These are phyloP conservation scores for Boulengeromyrus knoepffleri DNA, from an alignment of 2,113 vertebrate species.

Conservation along the genomic window DNA sequence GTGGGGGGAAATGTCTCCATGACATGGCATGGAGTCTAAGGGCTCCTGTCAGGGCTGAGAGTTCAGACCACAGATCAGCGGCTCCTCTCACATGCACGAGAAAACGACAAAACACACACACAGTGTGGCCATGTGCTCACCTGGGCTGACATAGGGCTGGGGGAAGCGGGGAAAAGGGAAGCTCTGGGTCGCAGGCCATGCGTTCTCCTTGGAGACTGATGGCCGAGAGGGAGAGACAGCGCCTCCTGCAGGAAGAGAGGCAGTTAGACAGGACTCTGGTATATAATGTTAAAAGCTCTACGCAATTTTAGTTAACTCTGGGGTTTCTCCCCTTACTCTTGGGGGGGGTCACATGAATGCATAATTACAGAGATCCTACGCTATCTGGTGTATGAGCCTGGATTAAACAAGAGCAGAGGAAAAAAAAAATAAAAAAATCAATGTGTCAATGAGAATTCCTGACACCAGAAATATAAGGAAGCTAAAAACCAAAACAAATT, in stretches of 20 bases:
- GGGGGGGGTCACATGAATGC: background rate
- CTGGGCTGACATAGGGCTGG: slow-evolving; percentile 54
- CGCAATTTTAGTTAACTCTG: background rate
- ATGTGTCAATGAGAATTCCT: background rate
- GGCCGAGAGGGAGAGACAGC: slow-evolving; percentile 51
- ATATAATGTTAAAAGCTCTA: background rate
- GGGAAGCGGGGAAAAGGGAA: slow-evolving; percentile 55
- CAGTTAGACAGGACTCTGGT: slow-evolving; percentile 18
- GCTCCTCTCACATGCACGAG: background rate
- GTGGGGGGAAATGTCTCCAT: background rate
- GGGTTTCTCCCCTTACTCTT: background rate
- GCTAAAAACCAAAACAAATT: background rate
- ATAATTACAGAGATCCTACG: background rate
- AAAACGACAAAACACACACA: background rate
- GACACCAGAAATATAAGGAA: background rate
- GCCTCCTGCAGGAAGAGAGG: slow-evolving; percentile 45
- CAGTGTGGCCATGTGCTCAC: slow-evolving; percentile 32
- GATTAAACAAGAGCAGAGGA: background rate
- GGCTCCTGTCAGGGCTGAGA: background rate
- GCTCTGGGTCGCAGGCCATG: slow-evolving; percentile 58
- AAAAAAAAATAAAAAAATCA: too few species aligned
- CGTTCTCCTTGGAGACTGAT: slow-evolving; percentile 63
- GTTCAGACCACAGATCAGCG: background rate
- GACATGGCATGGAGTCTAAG: background rate
- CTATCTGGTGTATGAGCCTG: background rate